Conservation (phyloP, 1,140 invertebrate genomes). For the Drosophila busckii region DNA sequence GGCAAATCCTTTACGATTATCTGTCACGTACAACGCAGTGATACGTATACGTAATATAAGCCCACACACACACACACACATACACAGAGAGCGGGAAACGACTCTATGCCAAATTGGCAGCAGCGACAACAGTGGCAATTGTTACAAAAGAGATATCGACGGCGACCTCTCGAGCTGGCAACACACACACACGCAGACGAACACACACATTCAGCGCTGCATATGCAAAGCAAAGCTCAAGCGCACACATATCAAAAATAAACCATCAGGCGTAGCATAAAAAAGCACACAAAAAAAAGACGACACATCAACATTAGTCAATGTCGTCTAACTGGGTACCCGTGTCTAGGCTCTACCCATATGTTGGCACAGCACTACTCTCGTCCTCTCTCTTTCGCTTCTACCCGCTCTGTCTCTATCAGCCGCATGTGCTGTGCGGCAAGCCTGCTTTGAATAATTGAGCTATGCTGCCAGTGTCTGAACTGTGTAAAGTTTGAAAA, state of each 20-base stretch:
- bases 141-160: conserved; percentile 51
- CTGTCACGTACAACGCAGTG: conserved; percentile 43
- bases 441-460: conserved; percentile 70
- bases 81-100: conserved; percentile 46
- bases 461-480: conserved; percentile 38
- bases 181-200: conserved; percentile 7
- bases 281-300: conserved; percentile 43
- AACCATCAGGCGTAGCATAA: conserved; percentile 44
- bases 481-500: conserved; percentile 69
- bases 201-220: not conserved
- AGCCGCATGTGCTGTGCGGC: conserved; percentile 5
- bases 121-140: conserved; percentile 47
- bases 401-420: conserved; percentile 2
- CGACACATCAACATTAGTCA: conserved; percentile 75
- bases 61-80: conserved; percentile 51
- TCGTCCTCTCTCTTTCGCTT: not conserved
- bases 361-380: not conserved
- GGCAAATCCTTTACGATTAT: conserved; percentile 73
- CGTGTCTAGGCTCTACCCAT: conserved; percentile 49
- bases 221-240: conserved; percentile 40
- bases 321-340: conserved; percentile 65
- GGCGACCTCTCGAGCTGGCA: conserved; percentile 3
- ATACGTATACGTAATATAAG: conserved; percentile 42
- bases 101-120: conserved; percentile 24
- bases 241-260: conserved; percentile 63